phyloP scores from a whole-genome alignment of 2,113 vertebrate genomes.

The Ploceus nigricollis region DNA sequence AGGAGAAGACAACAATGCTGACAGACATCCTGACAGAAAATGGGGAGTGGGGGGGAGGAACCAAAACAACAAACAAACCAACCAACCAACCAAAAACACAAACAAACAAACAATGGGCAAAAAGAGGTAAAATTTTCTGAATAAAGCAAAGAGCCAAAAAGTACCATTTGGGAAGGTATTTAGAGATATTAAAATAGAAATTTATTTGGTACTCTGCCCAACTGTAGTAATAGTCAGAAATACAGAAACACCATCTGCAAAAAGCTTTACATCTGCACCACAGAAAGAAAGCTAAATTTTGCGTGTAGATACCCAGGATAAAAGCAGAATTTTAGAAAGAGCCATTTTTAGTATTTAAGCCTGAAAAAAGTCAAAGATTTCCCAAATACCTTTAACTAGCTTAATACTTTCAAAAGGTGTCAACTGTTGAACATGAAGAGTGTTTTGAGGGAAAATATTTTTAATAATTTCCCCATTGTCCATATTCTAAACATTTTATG shows the following conservation, averaged over 20 bases:
- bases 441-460: not conserved
- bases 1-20: not conserved
- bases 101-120: not conserved
- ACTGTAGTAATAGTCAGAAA: not conserved
- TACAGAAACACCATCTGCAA: not conserved
- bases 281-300: not conserved
- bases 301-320: not conserved
- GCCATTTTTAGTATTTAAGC: not conserved
- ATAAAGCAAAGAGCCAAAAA: not conserved
- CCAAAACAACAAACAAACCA: not conserved
- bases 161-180: not conserved
- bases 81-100: not conserved
- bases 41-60: accelerated
- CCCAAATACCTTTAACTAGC: not conserved
- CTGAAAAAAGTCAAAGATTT: not conserved
- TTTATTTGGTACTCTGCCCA: not conserved
- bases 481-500: not conserved
- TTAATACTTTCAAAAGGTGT: not conserved
- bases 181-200: not conserved
- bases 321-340: not conserved
- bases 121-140: not conserved
- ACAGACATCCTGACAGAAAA: not conserved
- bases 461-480: not conserved
- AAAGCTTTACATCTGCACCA: not conserved
- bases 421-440: not conserved